Conservation (phyloP, 2,113 vertebrate species). For the Noturus placidus region DNA sequence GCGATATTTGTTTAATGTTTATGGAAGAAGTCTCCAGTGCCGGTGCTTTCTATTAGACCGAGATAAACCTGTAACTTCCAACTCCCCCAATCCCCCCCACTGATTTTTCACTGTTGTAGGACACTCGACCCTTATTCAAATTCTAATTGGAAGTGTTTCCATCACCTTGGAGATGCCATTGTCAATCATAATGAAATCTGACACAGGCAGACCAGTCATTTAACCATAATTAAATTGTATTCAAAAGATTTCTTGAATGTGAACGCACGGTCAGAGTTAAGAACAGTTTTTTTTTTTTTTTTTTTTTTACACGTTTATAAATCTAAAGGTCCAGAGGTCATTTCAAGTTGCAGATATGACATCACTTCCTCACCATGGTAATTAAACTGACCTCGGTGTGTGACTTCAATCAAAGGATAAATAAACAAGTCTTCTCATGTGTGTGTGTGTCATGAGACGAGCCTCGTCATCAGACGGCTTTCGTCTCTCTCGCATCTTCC, state of each 20-base stretch:
- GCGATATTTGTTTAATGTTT: background rate
- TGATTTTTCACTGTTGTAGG: background rate
- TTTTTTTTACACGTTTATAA: background rate
- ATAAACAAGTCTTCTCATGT: conserved; percentile 51
- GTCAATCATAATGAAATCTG: background rate
- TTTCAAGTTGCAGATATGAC: background rate
- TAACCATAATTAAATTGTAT: background rate
- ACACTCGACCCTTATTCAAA: background rate
- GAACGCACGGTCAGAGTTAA: background rate
- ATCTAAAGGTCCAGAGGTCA: background rate
- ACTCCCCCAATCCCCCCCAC: background rate
- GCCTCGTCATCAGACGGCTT: background rate
- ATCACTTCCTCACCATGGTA: conserved; percentile 42
- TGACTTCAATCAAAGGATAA: conserved; percentile 39
- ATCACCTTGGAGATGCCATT: background rate
- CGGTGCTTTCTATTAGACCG: background rate
- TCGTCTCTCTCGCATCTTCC: background rate
- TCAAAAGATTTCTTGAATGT: background rate
- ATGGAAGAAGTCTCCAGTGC: background rate
- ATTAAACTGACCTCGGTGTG: conserved; percentile 53
- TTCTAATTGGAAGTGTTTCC: too few species aligned
- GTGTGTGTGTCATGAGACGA: conserved; percentile 27
- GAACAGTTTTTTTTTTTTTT: background rate
- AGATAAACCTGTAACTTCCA: background rate
- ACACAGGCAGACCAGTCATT: background rate